phyloP scores from a whole-genome alignment of 2,113 vertebrate species.

The western clawed frog (Xenopus tropicalis) region DNA sequence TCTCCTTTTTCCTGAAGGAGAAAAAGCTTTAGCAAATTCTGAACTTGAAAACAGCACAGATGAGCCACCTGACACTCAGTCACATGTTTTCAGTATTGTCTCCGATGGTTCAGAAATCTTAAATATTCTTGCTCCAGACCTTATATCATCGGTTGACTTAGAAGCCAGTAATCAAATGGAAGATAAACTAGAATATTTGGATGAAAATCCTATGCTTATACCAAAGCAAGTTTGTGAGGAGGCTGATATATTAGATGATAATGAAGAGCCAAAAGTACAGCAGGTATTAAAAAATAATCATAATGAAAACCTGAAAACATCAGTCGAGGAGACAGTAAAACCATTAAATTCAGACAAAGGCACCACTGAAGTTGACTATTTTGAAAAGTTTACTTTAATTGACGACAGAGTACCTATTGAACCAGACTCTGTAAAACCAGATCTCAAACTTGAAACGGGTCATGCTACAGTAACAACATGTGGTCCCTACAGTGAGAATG shows the following conservation, averaged over 20 bases:
- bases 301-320: conserved; percentile 1
- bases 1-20: conserved; percentile 29
- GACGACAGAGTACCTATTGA: conserved; percentile 70
- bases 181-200: conserved; percentile 83
- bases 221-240: conserved; percentile 51
- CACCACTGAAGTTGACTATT: conserved; percentile 77
- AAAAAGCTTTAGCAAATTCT: conserved; percentile 30
- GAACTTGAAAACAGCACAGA: conserved; percentile 42
- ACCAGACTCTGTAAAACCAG: conserved; percentile 48
- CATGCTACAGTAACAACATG: conserved; percentile 51
- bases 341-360: conserved; percentile 43
- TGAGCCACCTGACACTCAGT: conserved; percentile 59
- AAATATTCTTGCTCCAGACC: conserved; percentile 83
- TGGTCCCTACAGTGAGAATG: conserved; percentile 53
- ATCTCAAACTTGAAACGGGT: conserved; percentile 51
- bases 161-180: conserved; percentile 81
- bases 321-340: conserved; percentile 23
- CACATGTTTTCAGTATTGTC: conserved; percentile 83
- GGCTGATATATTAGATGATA: conserved; percentile 48
- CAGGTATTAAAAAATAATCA: no score
- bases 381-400: conserved; percentile 87
- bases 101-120: conserved; percentile 91
- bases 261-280: conserved; percentile 19
- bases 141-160: conserved; percentile 82
- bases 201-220: conserved; percentile 72